Evolutionary conservation across 2,888 invertebrate genomes (phyloP).

Genomic region (Drosophila pullipes): DNA sequence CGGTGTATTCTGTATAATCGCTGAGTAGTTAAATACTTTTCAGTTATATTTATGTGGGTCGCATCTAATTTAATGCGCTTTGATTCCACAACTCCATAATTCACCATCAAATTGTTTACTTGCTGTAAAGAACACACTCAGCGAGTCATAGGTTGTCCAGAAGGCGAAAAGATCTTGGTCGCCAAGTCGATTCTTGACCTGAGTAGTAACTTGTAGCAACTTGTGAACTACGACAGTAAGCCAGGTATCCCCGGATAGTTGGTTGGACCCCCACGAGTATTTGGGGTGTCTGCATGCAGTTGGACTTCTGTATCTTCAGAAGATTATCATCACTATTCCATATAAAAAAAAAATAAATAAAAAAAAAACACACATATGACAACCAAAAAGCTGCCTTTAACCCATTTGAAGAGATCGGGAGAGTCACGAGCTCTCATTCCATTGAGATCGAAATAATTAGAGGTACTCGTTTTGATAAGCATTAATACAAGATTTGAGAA

Average conservation of each 20-base stretch:
- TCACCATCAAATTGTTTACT: background rate
- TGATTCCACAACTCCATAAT: slow-evolving; percentile 8
- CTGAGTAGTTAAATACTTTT: slow-evolving; percentile 63
- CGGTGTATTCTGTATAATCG: background rate
- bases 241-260: background rate
- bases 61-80: slow-evolving; percentile 60
- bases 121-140: background rate
- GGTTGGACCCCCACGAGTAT: background rate
- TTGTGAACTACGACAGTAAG: background rate
- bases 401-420: background rate
- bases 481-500: background rate
- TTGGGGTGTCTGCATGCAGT: background rate
- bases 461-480: background rate
- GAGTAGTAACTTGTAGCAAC: background rate
- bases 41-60: slow-evolving; percentile 53
- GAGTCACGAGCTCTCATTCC: background rate
- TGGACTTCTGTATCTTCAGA: too few relatives aligned
- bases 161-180: background rate
- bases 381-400: background rate
- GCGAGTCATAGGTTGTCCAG: background rate
- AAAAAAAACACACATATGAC: background rate
- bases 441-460: background rate
- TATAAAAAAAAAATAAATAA: too few relatives aligned
- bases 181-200: background rate
- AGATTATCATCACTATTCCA: too few relatives aligned